These are phyloP conservation scores for Bubo scandiacus DNA, from an alignment of 2,113 vertebrate genomes.

Conservation along the genomic window DNA sequence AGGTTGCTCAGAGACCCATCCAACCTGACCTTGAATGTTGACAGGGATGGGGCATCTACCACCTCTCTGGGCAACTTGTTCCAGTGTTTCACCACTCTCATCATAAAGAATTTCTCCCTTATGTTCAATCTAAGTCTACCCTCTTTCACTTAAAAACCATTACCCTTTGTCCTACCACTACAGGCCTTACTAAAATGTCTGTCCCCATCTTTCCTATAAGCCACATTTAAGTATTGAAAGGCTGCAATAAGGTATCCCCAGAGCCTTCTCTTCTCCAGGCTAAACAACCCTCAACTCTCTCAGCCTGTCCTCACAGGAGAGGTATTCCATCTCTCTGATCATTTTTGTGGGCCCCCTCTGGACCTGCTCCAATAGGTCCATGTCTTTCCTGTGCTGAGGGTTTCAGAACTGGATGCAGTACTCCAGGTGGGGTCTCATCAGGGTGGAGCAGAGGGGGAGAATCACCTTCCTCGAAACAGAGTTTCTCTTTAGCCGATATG, in stretches of 20 bases:
- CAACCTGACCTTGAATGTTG: too few species aligned
- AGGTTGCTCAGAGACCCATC: background rate
- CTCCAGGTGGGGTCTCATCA: background rate
- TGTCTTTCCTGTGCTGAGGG: background rate
- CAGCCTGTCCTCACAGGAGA: background rate
- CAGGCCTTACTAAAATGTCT: background rate
- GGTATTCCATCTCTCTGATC: too few species aligned
- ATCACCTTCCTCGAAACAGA: background rate
- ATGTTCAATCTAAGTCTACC: too few species aligned
- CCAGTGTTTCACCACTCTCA: too few species aligned
- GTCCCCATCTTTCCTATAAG: background rate
- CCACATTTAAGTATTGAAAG: background rate
- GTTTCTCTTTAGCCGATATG: background rate
- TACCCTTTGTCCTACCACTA: too few species aligned
- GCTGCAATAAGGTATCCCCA: background rate
- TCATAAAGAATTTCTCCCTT: too few species aligned
- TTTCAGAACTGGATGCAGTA: too few species aligned
- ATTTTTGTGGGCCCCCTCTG: background rate
- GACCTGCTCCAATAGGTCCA: background rate
- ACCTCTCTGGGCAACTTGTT: too few species aligned
- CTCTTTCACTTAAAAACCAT: too few species aligned
- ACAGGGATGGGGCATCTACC: too few species aligned
- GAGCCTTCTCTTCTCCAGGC: background rate
- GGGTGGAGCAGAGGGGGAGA: fast-evolving
- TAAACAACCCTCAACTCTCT: background rate